phyloP scores from a whole-genome alignment of 2,888 invertebrate genomes.

The Mesoligia furuncula region DNA sequence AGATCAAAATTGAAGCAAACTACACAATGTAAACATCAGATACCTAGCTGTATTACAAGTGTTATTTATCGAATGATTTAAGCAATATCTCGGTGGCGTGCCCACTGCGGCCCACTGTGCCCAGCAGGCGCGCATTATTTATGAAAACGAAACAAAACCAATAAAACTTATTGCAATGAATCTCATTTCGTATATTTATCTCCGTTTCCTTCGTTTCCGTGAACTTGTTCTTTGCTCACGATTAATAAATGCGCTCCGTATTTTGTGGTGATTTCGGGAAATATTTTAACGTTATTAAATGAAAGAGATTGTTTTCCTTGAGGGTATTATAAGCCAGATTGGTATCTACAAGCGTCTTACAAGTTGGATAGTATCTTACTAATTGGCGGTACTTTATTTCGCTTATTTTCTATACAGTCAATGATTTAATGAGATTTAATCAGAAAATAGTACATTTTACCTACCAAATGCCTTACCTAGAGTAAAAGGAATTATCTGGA shows the following conservation, averaged over 20 bases:
- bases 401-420: neutral
- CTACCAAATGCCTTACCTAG: neutral
- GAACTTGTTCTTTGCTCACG: constrained; percentile 54
- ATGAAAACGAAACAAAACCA: constrained; percentile 71
- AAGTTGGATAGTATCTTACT: neutral
- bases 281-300: constrained; percentile 32
- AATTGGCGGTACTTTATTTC: neutral
- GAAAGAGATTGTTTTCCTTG: constrained; percentile 1
- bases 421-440: neutral
- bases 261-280: constrained; percentile 32
- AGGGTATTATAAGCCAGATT: constrained; percentile 5
- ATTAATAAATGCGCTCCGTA: constrained; percentile 59
- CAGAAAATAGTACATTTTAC: neutral
- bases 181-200: constrained; percentile 64
- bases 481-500: neutral
- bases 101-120: constrained; percentile 2
- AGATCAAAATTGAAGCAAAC: neutral
- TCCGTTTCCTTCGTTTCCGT: constrained; percentile 46
- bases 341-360: neutral
- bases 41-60: constrained; percentile 5
- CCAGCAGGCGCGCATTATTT: constrained; percentile 67
- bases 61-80: constrained; percentile 54
- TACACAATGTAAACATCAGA: constrained; percentile 1
- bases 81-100: constrained; percentile 29
- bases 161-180: constrained; percentile 72